Base-by-base conservation (phyloP, 1,140 invertebrate species). In the Nixonia krombeini region DNA sequence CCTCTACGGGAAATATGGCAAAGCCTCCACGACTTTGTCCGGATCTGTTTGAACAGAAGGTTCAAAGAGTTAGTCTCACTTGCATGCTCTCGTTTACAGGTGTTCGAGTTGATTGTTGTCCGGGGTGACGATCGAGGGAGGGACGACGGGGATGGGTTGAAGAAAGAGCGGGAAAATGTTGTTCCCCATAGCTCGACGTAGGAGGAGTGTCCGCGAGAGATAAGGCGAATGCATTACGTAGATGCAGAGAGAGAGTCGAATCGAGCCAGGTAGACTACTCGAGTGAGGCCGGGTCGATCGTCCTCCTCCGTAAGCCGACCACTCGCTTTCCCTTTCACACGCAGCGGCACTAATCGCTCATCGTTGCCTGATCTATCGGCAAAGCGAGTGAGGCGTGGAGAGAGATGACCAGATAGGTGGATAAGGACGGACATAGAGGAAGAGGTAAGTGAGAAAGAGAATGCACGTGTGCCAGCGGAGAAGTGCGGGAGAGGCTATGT, bases 281-380 rank as follows among this genome's bases (percentile, higher is more conserved):
- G 49, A 42, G 46, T 59, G 58, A 70, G 65, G 70, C 70, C 70
- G 73, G 75, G 76, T 80, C 77, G 80, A 76, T 80, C 80, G 75
- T 81, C 77, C 79, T 79, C 78, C 74, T 78, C 78, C 74, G 72
- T 73, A 71, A 79, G 77, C 67, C 77, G 78, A 71, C 74, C 78
- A 73, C 74, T 81, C 75, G 80, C 80, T 80, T 82, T 82, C 80
- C 80, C 80, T 82, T 82, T 82, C 80, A 82, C 80, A 81, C 80
- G 79, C 79, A 78, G 79, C 79, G 76, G 74, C 69, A 73, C 79
- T 81, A 82, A 82, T 82, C 80, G 79, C 76, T 75, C 78, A 81
- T 81, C 80, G 79, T 81, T 74, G 76, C 74, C 71, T 75, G 75
- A 82, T 79, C 80, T 81, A 80, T 80, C 72, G 72, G 49, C 42